These are phyloP conservation scores for Mesocentrotus franciscanus DNA, from an alignment of 53 echinoderm and acorn worm species.

Conservation along the genomic window DNA sequence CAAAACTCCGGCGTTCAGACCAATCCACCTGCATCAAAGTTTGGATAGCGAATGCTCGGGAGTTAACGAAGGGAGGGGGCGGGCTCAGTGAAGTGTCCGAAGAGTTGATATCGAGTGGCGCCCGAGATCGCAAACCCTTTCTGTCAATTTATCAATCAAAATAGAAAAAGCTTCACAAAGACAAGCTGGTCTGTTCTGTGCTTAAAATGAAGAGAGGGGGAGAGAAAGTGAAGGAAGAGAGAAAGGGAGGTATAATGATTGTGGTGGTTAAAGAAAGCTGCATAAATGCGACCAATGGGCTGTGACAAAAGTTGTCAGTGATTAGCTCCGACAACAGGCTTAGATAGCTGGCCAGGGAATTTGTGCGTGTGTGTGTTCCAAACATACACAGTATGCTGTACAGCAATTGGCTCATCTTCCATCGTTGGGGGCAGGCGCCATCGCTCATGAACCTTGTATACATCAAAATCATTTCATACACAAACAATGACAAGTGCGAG, in stretches of 20 bases:
- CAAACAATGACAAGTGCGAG: not conserved
- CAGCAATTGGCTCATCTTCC: not conserved
- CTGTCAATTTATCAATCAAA: constrained; percentile 49
- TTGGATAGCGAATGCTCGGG: not conserved
- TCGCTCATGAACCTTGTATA: not conserved
- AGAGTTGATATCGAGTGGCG: constrained; percentile 13
- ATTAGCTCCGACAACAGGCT: constrained; percentile 18
- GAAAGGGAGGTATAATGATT: not conserved
- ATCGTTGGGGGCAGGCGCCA: constrained; percentile 48
- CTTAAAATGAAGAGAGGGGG: not conserved
- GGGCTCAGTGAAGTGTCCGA: not conserved
- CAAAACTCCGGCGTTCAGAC: not conserved
- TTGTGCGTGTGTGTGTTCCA: not conserved
- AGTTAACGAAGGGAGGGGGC: not conserved
- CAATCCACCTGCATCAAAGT: constrained; percentile 12
- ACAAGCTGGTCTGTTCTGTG: not conserved
- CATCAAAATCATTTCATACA: constrained; percentile 15
- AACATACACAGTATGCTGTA: not conserved
- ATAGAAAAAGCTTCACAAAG: constrained; percentile 31
- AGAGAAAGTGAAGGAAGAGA: not conserved
- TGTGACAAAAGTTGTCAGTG: constrained; percentile 49
- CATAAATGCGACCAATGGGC: constrained; percentile 24
- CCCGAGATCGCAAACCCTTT: not conserved
- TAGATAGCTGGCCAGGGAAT: not conserved
- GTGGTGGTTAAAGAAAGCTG: constrained; percentile 45